phyloP scores from a whole-genome alignment of 2,113 vertebrate genomes.

The Oenanthe melanoleuca region DNA sequence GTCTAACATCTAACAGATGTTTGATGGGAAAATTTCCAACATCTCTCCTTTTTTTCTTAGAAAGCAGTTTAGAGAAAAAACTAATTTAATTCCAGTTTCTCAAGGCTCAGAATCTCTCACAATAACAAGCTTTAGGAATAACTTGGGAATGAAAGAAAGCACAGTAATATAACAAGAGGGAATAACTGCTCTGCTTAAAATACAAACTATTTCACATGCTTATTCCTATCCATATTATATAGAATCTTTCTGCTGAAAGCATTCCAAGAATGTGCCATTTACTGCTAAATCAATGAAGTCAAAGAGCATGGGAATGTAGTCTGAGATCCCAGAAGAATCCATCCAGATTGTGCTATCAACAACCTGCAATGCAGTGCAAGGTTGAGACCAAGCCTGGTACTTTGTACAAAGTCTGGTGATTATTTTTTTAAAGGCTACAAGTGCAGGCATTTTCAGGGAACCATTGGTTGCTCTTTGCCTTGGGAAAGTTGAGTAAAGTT shows the following conservation, averaged over 20 bases:
- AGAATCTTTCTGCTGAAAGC: slow-evolving; percentile 64
- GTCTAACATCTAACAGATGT: slow-evolving; percentile 59
- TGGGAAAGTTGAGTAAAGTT: background rate
- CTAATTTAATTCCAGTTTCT: slow-evolving; percentile 18
- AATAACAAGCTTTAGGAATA: slow-evolving; percentile 8
- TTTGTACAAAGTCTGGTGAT: background rate
- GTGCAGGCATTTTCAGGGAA: background rate
- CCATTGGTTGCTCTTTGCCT: background rate
- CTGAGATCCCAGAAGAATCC: slow-evolving; percentile 52
- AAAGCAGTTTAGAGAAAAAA: slow-evolving; percentile 44
- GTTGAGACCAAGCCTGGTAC: background rate
- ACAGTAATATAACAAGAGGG: background rate
- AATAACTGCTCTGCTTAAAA: slow-evolving; percentile 40
- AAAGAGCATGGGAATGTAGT: slow-evolving; percentile 76
- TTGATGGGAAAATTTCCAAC: slow-evolving; percentile 48
- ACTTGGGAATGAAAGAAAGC: slow-evolving; percentile 30
- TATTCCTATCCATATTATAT: slow-evolving; percentile 38
- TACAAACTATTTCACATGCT: slow-evolving; percentile 50
- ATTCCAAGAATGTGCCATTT: slow-evolving; percentile 74
- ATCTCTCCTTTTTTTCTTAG: slow-evolving; percentile 56
- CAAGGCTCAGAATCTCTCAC: slow-evolving; percentile 25
- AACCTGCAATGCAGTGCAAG: slow-evolving; percentile 14
- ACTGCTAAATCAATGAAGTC: slow-evolving; percentile 70
- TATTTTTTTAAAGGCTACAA: background rate
- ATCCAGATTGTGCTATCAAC: background rate